Conservation (phyloP, 2,888 invertebrate species). For the Noctua fimbriata region DNA sequence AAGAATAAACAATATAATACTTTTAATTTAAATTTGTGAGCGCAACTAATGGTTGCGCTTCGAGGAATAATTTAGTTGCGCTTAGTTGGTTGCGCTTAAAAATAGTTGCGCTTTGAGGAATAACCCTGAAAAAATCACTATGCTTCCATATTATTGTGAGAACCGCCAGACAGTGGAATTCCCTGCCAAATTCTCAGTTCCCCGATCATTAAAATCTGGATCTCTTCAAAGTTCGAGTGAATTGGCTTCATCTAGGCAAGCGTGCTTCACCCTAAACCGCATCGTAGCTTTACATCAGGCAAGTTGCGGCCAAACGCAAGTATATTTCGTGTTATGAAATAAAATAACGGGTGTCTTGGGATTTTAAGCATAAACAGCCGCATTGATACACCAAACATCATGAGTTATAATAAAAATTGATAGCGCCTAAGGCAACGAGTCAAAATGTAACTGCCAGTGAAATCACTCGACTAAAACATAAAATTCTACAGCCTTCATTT, state of each 20-base stretch:
- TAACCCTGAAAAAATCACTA: no score
- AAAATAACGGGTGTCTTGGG: neutral
- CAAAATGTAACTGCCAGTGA: neutral
- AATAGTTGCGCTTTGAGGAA: no score
- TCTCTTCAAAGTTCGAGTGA: neutral
- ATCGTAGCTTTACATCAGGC: neutral
- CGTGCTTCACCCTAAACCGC: neutral
- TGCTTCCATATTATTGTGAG: neutral
- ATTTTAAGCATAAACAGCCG: neutral
- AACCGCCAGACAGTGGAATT: neutral
- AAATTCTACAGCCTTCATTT: conserved; percentile 1
- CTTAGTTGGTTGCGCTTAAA: no score
- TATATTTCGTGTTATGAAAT: neutral
- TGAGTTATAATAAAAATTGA: neutral
- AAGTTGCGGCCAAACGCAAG: neutral
- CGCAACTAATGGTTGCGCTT: no score
- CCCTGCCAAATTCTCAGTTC: neutral
- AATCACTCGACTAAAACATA: conserved; percentile 4
- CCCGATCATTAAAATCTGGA: neutral
- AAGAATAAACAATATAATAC: no score
- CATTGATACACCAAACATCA: neutral
- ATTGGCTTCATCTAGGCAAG: neutral
- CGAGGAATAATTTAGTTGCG: no score
- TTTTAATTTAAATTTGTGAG: no score
- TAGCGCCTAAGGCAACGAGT: neutral